Evolutionary conservation across 2,113 vertebrate species (phyloP), one percentile per base, ranked within the genome.

Genomic region (Physeter macrocephalus): DNA sequence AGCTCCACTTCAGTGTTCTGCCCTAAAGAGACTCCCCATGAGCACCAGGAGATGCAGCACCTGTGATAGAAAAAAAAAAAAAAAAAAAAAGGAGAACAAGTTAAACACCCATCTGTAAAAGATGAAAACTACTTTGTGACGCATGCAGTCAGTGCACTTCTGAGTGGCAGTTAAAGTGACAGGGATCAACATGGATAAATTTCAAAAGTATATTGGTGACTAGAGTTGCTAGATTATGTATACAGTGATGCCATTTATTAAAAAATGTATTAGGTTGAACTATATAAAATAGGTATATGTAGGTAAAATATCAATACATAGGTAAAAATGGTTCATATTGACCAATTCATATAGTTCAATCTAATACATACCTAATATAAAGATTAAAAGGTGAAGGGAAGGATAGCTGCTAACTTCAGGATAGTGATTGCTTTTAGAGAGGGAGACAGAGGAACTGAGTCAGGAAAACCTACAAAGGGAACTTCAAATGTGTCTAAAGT

Each of bases 21-120:
- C 49, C 78, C n/a, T 2, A 5, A n/a, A 57, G 29, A 82, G 25
- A 34, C 15, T 23, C n/a, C 18, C 57, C 14, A 0, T 0, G 31
- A 9, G 41, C 31, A 7, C n/a, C 43, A 11, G 71, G 81, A 88
- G 77, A 23, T 20, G 31, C 41, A 36, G n/a, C 15, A 7, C 31
- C 80, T 77, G 23, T 23, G 10, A 83, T 1, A 13, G 27, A 11
- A 49, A 27, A 61, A 25, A 3, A 31, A 46, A 15, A 52, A 52
- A 52, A n/a, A n/a, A n/a, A n/a, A 46, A 52, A 29, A 62, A 0
- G n/a, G 57, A 57, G 41, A 54, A 21, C 23, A 41, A 36, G 20
- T 64, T 25, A 36, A 23, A 66, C 11, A 11, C 17, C 81, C 20
- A 34, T 25, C 46, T 34, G 0, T 10, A 10, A 62, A 15, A 59